These are phyloP conservation scores for Heliconius cydno DNA, from an alignment of 2,888 invertebrate genomes.

Conservation along the genomic window DNA sequence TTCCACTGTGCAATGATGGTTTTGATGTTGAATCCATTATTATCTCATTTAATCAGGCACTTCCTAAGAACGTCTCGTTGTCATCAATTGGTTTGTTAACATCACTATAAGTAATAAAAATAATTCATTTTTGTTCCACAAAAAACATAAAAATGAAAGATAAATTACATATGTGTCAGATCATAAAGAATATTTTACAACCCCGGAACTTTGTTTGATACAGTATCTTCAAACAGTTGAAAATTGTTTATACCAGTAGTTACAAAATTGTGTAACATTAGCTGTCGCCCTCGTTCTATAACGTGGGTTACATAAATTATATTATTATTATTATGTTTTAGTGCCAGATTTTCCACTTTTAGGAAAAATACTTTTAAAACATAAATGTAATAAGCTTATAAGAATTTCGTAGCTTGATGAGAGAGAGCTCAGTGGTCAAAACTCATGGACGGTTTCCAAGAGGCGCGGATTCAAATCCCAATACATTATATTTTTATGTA, in stretches of 20 bases:
- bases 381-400: neutral
- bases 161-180: constrained; percentile 31
- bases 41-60: neutral
- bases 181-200: constrained; percentile 43
- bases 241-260: constrained; percentile 8
- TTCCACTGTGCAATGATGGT: no score
- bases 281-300: constrained; percentile 1
- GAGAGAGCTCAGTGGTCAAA: neutral
- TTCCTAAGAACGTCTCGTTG: neutral
- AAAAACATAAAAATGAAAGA: constrained; percentile 28
- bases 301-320: neutral
- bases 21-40: no score
- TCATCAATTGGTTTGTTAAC: neutral
- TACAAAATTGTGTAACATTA: neutral
- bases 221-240: constrained; percentile 13
- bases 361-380: neutral
- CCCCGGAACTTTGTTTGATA: constrained; percentile 16
- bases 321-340: constrained; percentile 2
- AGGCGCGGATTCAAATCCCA: no score
- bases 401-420: neutral
- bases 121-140: constrained; percentile 3
- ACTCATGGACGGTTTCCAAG: no score
- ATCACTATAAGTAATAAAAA: neutral
- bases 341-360: neutral
- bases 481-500: no score